phyloP scores from a whole-genome alignment of 2,113 vertebrate genomes.

The Serinus canaria region DNA sequence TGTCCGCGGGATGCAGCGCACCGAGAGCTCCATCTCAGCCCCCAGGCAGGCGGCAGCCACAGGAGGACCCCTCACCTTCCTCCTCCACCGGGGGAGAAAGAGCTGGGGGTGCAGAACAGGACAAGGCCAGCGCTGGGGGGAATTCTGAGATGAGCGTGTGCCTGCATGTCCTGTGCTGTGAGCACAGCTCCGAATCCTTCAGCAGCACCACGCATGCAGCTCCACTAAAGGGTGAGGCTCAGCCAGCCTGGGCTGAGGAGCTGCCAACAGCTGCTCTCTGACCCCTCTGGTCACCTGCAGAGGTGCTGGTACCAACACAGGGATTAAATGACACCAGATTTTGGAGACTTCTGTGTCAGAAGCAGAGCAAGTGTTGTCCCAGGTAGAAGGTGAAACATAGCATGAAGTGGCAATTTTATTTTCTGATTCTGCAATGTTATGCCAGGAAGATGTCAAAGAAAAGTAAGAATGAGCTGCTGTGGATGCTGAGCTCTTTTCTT shows the following conservation, averaged over 20 bases:
- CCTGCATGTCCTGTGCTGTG: no score
- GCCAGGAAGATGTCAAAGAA: background rate
- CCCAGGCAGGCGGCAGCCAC: background rate
- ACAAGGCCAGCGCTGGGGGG: background rate
- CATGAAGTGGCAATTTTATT: background rate
- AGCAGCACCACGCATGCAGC: background rate
- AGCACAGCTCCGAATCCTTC: background rate
- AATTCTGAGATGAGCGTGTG: background rate
- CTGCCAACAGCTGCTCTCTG: background rate
- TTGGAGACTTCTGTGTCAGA: background rate
- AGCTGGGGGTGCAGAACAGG: background rate
- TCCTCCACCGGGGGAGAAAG: background rate
- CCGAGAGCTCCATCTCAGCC: background rate
- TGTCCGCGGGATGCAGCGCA: rapidly evolving
- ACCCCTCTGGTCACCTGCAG: background rate
- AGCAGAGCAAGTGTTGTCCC: background rate
- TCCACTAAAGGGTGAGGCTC: background rate
- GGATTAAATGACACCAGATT: background rate
- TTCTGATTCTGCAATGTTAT: background rate
- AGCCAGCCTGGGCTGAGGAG: background rate
- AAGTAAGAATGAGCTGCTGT: background rate
- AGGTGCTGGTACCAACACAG: background rate
- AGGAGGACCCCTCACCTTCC: background rate
- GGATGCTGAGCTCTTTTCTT: background rate
- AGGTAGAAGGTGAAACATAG: background rate